Conservation (phyloP, 2,113 vertebrate species). For the Corvus cornix region DNA sequence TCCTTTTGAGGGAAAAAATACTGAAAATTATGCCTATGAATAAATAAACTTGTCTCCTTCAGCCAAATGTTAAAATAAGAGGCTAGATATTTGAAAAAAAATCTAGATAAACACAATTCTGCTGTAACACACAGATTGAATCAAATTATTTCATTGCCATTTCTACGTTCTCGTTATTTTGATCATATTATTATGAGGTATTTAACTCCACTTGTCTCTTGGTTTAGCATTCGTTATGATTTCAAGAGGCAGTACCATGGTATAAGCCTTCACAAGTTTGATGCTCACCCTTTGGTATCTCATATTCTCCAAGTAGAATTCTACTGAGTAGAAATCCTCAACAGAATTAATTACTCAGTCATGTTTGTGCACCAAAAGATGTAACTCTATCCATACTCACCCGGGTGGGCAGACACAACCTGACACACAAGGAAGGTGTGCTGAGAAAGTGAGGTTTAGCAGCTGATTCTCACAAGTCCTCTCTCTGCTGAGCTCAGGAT, state of each 20-base stretch:
- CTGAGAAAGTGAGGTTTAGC: constrained; percentile 86
- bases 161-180: neutral
- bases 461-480: constrained; percentile 91
- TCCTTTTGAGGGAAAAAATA: neutral
- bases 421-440: constrained; percentile 84
- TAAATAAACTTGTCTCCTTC: neutral
- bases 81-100: neutral
- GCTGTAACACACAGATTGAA: neutral
- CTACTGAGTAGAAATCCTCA: neutral
- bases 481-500: constrained; percentile 74
- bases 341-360: neutral
- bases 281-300: neutral
- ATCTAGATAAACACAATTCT: fast-evolving
- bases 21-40: neutral
- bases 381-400: constrained; percentile 69
- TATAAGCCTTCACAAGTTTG: neutral
- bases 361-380: neutral
- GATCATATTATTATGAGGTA: neutral
- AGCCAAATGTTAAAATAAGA: neutral
- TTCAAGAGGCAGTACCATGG: fast-evolving
- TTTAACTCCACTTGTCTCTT: neutral
- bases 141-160: neutral
- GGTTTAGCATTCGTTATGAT: neutral
- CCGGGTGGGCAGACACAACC: constrained; percentile 88
- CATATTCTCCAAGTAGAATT: neutral